Conservation (phyloP, 2,888 invertebrate species). For the Leptinotarsa haldemani region DNA sequence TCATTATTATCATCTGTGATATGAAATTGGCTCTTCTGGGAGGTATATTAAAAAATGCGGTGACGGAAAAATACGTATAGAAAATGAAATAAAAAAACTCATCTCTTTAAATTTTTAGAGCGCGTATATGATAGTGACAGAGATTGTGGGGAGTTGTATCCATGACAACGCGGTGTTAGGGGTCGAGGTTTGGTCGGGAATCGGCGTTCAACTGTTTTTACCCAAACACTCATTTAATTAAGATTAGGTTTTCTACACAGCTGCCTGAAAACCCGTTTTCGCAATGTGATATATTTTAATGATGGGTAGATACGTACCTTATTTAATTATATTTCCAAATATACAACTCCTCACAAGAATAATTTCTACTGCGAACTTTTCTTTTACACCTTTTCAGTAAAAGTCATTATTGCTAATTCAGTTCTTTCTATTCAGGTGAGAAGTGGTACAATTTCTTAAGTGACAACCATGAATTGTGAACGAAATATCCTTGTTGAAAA, state of each 20-base stretch:
- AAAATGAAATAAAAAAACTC: neutral
- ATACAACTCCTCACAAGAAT: neutral
- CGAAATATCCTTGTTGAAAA: too few relatives aligned
- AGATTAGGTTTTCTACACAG: constrained; percentile 38
- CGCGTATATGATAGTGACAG: constrained; percentile 7
- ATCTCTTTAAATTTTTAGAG: constrained; percentile 1
- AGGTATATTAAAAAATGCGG: too few relatives aligned
- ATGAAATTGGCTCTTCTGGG: too few relatives aligned
- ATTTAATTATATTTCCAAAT: neutral
- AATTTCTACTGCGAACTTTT: too few relatives aligned
- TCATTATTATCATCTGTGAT: too few relatives aligned
- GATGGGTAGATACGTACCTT: neutral
- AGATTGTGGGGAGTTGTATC: constrained; percentile 35
- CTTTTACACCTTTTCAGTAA: too few relatives aligned
- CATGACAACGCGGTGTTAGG: constrained; percentile 41
- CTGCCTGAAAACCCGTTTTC: neutral
- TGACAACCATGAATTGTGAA: too few relatives aligned
- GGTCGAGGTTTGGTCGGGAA: constrained; percentile 36
- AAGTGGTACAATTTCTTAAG: too few relatives aligned
- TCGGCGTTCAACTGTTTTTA: constrained; percentile 42
- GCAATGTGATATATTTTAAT: constrained; percentile 2
- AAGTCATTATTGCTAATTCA: too few relatives aligned
- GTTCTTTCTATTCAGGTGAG: too few relatives aligned
- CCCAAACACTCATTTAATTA: constrained; percentile 46
- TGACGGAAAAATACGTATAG: neutral